Base-by-base conservation (phyloP, 2,888 invertebrate genomes). In the Formica aserva region DNA sequence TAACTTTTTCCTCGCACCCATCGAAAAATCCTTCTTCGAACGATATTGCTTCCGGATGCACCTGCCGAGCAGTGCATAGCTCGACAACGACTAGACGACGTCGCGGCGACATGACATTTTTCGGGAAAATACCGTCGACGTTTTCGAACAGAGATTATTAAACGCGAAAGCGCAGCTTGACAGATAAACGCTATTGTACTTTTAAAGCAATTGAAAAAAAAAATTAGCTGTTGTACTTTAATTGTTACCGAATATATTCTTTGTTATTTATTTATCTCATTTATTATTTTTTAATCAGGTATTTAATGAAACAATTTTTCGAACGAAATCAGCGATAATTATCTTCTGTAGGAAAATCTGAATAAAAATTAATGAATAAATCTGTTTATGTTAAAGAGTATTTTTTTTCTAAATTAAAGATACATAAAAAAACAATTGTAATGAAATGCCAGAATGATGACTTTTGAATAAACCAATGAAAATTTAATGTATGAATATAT, bases 1-100 rank as follows among this genome's bases (percentile, higher is more conserved):
- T 81, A 83, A 80, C 80, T 71, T 80, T 81, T 48, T 55, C 57
- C 32, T 45, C 5, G 41, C 41, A 18, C 26, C 26, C 8, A 4
- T 45, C 71, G 57, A 26, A 71, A 71, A 78, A 71, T 60, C 67
- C n/a, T 41, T 26, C 52, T 26, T 60, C 32, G 38, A 38, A 38
- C 55, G 77, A 69, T 66, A 66, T 66, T 66, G 11, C 52, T 55
- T 35, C 52, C 52, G 18, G 45, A 35, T 41, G 67, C 67, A 77
- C 38, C 63, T 35, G 75, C 48, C 13, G 22, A 45, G 41, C 29
- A 13, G 45, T 6, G 74, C 62, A 15, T 15, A 35, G 35, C 26
- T 62, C 18, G 35, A 65, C 52, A 65, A 76, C 76, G 26, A 26
- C 38, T 45, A 55, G 52, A 35, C 15, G 52, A 66, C n/a, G 38